Conservation (phyloP, 2,797 vertebrate species). For the Notolepis coatsorum region DNA sequence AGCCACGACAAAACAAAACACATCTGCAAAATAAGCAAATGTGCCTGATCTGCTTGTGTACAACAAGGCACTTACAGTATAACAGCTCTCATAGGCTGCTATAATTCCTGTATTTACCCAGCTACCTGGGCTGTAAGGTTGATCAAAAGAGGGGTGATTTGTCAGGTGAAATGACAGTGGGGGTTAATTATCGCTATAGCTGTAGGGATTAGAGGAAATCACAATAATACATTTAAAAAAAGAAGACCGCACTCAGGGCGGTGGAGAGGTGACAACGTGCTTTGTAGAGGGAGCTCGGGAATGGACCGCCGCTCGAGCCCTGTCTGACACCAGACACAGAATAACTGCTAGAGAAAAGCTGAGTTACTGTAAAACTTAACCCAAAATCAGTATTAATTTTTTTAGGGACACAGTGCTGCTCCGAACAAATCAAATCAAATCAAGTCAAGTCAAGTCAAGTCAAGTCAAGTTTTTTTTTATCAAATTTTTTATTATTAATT, state of each 20-base stretch:
- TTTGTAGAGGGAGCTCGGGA: constrained; percentile 21
- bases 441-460: too few species aligned
- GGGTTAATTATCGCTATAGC: constrained; percentile 72
- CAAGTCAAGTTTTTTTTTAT: too few species aligned
- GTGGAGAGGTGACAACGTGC: constrained; percentile 45
- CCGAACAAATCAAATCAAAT: too few species aligned
- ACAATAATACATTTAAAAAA: too few species aligned
- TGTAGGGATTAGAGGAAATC: constrained; percentile 67
- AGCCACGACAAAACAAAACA: constrained; percentile 16
- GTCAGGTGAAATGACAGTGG: constrained; percentile 56
- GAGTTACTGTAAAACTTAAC: not conserved
- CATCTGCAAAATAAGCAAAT: constrained; percentile 24
- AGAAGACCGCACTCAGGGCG: constrained; percentile 37
- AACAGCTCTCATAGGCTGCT: constrained; percentile 50
- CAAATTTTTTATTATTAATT: too few species aligned
- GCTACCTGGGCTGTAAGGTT: constrained; percentile 54
- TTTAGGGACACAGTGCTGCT: not conserved
- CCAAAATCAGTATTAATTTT: not conserved
- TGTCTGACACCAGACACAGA: constrained; percentile 9
- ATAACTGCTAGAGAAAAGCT: constrained; percentile 3
- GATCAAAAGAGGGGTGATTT: constrained; percentile 55
- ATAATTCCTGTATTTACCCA: constrained; percentile 52
- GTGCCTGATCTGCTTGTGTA: constrained; percentile 43
- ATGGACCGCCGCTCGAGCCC: constrained; percentile 7
- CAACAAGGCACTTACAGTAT: constrained; percentile 44